Evolutionary conservation across 2,888 invertebrate species (phyloP), one percentile per base, ranked within the genome.

Genomic region (Idaea aversata): DNA sequence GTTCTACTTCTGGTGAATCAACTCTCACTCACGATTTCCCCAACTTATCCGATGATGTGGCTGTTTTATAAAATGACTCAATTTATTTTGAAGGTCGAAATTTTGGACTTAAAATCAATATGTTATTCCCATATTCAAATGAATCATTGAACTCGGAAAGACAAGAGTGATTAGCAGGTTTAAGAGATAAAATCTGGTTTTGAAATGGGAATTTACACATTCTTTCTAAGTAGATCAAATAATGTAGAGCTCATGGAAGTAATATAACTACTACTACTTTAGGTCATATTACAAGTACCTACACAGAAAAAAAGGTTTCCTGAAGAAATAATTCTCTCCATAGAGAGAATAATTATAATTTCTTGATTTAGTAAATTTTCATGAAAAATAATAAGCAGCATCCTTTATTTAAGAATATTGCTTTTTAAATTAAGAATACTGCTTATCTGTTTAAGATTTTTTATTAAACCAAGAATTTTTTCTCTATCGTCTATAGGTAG

Each of bases 1-100:
- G 75, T 75, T 77, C 75, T 76, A 76, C 76, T 72, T 71, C 71
- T 71, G 65, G 65, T 70, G 71, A 70, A 65, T 70, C 74, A 72
- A 75, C 79, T 78, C 77, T 80, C 78, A 72, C 78, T 78, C 76
- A 76, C 75, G 77, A 74, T 70, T 75, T 77, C 74, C 63, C 73
- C 75, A 58, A 34, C 34, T 36, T 34, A 59, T 63, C 57, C 7
- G 47, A 60, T 47, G 61, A 16, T 25, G 15, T 60, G 67, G 62
- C 63, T 64, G 64, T 63, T 68, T 68, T 72, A 57, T 70, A 67
- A 66, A 70, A 63, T 47, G 47, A 47, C 47, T 47, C 47, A 47
- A 7, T 47, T 13, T 13, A 10, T 47, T 47, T 47, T 10, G 47
- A 47, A 47, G 47, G 47, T 10, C 10, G 47, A 47, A 47, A 47